These are phyloP conservation scores for Orchesella cincta DNA, from an alignment of 1,140 invertebrate genomes.

Conservation along the genomic window DNA sequence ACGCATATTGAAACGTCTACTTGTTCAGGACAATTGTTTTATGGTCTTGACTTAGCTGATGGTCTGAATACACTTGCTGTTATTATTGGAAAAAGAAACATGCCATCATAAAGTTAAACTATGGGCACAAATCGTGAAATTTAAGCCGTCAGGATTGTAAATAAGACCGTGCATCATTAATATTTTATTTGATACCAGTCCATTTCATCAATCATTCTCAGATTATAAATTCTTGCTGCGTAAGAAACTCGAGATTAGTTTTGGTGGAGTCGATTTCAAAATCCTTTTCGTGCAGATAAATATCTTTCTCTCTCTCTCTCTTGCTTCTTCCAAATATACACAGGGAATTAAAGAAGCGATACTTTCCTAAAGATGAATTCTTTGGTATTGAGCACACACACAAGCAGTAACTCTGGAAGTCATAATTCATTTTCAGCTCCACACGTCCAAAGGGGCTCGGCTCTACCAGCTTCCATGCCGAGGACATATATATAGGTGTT, in stretches of 20 bases:
- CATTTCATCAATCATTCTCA: slow-evolving; percentile 23
- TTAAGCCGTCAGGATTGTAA: no score
- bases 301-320: neutral
- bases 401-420: neutral
- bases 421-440: slow-evolving; percentile 17
- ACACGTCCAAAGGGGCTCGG: neutral
- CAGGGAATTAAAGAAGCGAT: neutral
- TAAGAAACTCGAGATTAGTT: slow-evolving; percentile 22
- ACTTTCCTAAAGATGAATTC: slow-evolving; percentile 10
- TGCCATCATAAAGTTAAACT: no score
- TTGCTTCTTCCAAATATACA: no score
- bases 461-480: no score
- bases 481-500: no score
- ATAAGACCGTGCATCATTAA: neutral
- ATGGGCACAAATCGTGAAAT: no score
- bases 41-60: no score
- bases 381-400: neutral
- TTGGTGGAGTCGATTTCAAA: neutral
- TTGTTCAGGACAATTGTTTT: no score
- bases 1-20: no score
- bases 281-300: neutral
- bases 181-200: neutral
- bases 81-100: no score
- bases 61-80: no score
- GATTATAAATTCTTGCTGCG: neutral